Conservation (phyloP, 1,140 invertebrate genomes). For the Leucophenga varia region DNA sequence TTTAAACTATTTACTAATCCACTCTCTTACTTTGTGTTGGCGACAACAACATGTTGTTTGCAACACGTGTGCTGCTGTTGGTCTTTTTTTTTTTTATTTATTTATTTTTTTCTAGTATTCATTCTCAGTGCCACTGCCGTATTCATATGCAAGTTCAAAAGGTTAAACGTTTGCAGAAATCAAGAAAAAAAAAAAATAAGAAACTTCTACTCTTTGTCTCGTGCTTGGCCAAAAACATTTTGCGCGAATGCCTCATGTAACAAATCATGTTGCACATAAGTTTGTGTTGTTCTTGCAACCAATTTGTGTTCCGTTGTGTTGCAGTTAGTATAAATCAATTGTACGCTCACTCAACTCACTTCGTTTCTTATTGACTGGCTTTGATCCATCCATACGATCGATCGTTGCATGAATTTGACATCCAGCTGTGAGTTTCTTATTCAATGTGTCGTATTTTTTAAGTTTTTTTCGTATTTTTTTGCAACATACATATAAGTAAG, state of each 20-base stretch:
- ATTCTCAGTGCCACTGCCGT: constrained; percentile 26
- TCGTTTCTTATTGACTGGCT: too few species aligned
- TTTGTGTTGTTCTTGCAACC: constrained; percentile 27
- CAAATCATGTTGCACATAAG: constrained; percentile 33
- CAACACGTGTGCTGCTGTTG: constrained; percentile 12
- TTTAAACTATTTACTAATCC: too few species aligned
- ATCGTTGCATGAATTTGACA: too few species aligned
- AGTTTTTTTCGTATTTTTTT: too few species aligned
- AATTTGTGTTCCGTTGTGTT: constrained; percentile 53
- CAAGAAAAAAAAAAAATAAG: constrained; percentile 23
- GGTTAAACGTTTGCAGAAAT: constrained; percentile 29
- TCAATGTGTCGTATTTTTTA: too few species aligned
- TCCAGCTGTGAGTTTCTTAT: constrained; percentile 33
- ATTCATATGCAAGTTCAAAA: constrained; percentile 31
- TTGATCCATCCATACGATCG: too few species aligned
- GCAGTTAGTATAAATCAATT: constrained; percentile 54
- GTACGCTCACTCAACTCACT: constrained; percentile 1
- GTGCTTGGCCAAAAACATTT: too few species aligned
- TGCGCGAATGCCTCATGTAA: constrained; percentile 34
- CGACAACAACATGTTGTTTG: not conserved
- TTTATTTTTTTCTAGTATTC: too few species aligned
- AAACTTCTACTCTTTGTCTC: constrained; percentile 12
- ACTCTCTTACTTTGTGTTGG: not conserved
- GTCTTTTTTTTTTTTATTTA: too few species aligned
- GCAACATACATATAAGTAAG: too few species aligned